phyloP scores from a whole-genome alignment of 2,888 invertebrate species.

The Spisula subtruncata region DNA sequence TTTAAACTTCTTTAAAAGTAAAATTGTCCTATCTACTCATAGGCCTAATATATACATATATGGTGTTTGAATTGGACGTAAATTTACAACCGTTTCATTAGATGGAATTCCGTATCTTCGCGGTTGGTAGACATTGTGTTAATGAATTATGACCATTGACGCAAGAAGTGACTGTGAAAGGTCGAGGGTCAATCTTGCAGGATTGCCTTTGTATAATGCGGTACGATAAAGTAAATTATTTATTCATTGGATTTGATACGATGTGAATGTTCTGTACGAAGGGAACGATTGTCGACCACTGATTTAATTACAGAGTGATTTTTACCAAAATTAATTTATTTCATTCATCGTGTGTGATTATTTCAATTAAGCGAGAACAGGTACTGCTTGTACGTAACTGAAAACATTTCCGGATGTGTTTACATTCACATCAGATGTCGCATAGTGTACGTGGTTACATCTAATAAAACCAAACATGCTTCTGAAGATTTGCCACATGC shows the following conservation, averaged over 20 bases:
- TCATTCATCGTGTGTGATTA: not conserved
- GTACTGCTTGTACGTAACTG: not conserved
- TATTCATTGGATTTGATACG: conserved; percentile 24
- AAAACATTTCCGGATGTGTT: not conserved
- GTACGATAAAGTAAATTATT: conserved; percentile 1
- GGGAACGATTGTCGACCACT: not conserved
- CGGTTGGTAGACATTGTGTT: not conserved
- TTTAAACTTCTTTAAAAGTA: conserved; percentile 8
- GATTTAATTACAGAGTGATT: not conserved
- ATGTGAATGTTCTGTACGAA: not conserved
- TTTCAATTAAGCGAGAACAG: not conserved
- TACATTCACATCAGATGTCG: not conserved
- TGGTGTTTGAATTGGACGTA: not conserved
- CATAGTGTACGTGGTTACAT: not conserved
- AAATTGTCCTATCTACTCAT: not conserved
- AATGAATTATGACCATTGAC: conserved; percentile 11
- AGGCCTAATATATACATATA: not conserved
- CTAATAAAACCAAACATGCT: not conserved
- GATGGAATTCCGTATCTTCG: not conserved
- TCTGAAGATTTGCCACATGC: not conserved
- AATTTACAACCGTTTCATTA: not conserved
- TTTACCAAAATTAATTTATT: not conserved
- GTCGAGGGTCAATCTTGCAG: not conserved
- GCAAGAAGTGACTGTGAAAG: not conserved
- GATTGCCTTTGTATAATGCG: not conserved